A percentile compares a stretch with the other conserved stretches of the same genome.
Conservation (phyloP, 2,113 vertebrate species). For the Hystrix cristata region DNA sequence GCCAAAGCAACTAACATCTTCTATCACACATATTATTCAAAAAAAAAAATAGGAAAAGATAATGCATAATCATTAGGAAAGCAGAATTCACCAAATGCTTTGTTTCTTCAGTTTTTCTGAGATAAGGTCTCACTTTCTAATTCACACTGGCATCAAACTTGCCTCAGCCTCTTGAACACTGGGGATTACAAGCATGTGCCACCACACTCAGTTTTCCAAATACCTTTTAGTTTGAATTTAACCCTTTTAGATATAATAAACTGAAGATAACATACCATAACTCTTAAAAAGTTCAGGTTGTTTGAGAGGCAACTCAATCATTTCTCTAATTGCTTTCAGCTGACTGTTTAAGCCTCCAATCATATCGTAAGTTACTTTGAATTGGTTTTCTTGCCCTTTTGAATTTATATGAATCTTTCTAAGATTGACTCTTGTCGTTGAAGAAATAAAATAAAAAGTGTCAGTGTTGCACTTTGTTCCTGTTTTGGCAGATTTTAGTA, state of each 20-base stretch:
- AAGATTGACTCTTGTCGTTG: constrained; percentile 90
- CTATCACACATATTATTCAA: not conserved
- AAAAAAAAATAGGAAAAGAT: not conserved
- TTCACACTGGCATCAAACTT: not conserved
- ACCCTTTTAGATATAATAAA: not conserved
- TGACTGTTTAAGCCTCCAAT: constrained; percentile 95
- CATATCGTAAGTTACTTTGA: constrained; percentile 94
- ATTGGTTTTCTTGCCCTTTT: constrained; percentile 73
- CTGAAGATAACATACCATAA: constrained; percentile 90
- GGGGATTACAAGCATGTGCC: not conserved
- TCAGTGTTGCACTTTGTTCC: constrained; percentile 84
- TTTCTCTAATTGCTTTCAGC: constrained; percentile 93
- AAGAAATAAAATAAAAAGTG: constrained; percentile 93
- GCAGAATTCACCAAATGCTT: not conserved
- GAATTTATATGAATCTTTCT: constrained; percentile 50
- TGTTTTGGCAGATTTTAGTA: constrained; percentile 67
- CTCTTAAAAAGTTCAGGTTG: constrained; percentile 93
- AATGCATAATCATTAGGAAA: not conserved
- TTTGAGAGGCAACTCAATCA: constrained; percentile 95
- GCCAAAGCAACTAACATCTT: constrained; percentile 16
- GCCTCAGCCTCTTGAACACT: not conserved
- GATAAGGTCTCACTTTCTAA: not conserved
- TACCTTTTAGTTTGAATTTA: constrained; percentile 7
- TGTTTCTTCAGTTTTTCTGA: not conserved
- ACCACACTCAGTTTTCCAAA: not conserved